Evolutionary conservation across 2,888 invertebrate species (phyloP).

Genomic region (Lochmaea capreae): DNA sequence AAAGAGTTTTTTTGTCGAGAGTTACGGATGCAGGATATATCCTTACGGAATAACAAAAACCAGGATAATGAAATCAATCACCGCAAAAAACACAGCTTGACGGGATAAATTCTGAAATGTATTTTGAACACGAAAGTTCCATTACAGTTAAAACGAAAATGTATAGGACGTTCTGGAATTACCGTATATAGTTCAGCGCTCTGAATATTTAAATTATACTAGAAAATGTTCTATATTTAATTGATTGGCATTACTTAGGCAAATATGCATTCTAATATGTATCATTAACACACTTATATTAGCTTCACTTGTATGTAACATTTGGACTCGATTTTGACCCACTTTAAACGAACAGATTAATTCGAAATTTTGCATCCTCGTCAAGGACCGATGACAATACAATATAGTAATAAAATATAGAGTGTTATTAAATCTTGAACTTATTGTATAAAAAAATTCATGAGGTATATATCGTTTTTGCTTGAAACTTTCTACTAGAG

Average conservation of each 20-base stretch:
- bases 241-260: not conserved
- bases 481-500: too few relatives aligned
- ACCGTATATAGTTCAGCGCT: not conserved
- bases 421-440: too few relatives aligned
- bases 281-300: too few relatives aligned
- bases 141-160: not conserved
- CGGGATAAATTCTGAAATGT: not conserved
- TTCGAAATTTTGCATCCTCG: too few relatives aligned
- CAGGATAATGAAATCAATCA: slow-evolving; percentile 7
- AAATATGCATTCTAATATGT: not conserved
- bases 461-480: too few relatives aligned
- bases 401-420: too few relatives aligned
- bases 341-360: too few relatives aligned
- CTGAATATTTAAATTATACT: not conserved
- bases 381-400: too few relatives aligned
- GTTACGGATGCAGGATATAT: not conserved
- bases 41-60: slow-evolving; percentile 1
- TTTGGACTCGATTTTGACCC: too few relatives aligned
- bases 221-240: not conserved
- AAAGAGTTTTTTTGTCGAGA: not conserved
- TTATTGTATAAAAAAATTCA: too few relatives aligned
- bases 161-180: not conserved
- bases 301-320: too few relatives aligned
- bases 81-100: not conserved
- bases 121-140: slow-evolving; percentile 4